phyloP scores from a whole-genome alignment of 2,113 vertebrate species.

The Pavo muticus region DNA sequence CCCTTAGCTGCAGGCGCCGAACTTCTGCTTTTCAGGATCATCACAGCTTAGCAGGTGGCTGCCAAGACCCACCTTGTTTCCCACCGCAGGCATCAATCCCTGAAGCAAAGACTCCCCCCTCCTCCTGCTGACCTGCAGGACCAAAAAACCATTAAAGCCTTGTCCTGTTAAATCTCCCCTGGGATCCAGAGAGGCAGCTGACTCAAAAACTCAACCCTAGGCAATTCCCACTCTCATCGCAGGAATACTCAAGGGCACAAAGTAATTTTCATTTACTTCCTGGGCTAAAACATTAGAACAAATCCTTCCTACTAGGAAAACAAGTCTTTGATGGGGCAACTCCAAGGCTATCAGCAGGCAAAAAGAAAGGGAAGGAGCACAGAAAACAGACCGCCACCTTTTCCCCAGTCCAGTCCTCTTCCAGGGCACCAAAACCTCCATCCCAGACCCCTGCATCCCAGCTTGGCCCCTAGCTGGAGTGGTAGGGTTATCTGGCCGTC shows the following conservation, averaged over 20 bases:
- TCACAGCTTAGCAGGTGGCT: background rate
- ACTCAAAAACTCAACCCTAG: background rate
- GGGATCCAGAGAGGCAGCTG: rapidly evolving
- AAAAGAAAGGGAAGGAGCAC: background rate
- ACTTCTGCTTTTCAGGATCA: background rate
- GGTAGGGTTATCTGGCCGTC: background rate
- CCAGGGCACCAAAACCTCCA: background rate
- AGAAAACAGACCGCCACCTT: background rate
- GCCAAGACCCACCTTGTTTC: background rate
- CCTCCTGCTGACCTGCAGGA: background rate
- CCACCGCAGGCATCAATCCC: background rate
- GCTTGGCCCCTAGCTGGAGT: background rate
- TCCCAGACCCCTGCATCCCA: background rate
- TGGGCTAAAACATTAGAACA: background rate
- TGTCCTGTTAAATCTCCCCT: background rate
- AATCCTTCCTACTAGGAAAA: background rate
- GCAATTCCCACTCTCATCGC: background rate
- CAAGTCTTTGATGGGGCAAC: background rate
- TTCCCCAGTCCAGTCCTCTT: background rate
- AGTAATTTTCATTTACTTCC: background rate
- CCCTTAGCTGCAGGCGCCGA: rapidly evolving
- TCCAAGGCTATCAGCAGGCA: background rate
- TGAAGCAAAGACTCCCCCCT: background rate
- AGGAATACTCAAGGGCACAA: background rate
- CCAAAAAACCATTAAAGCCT: background rate